These are phyloP conservation scores for Dryas iulia DNA, from an alignment of 1,140 invertebrate species.

Conservation along the genomic window DNA sequence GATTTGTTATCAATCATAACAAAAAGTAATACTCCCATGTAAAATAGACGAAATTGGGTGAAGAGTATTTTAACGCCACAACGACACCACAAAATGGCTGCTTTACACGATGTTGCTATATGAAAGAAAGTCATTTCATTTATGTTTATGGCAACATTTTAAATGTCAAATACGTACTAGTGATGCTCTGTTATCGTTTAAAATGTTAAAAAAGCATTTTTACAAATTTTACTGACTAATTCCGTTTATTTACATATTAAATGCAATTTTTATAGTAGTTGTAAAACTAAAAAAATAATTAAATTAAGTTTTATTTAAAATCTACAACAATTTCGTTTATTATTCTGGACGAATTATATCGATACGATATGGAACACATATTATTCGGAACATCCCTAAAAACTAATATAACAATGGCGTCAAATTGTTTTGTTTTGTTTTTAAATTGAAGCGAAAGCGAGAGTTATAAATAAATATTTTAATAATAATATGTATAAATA, in stretches of 20 bases:
- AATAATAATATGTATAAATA: background rate
- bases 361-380: no score
- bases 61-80: constrained; percentile 54
- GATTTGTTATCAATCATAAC: constrained; percentile 66
- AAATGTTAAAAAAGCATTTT: no score
- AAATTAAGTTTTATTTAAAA: no score
- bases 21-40: constrained; percentile 79
- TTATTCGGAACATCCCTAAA: constrained; percentile 17
- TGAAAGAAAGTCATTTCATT: constrained; percentile 1
- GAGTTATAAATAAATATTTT: background rate
- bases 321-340: no score
- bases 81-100: constrained; percentile 78
- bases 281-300: no score
- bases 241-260: no score
- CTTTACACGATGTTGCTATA: constrained; percentile 57
- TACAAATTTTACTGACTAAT: no score
- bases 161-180: background rate
- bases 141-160: constrained; percentile 13
- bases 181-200: background rate
- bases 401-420: constrained; percentile 10
- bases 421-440: constrained; percentile 17
- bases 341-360: no score
- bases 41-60: constrained; percentile 75
- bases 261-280: no score
- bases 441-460: background rate